Evolutionary conservation across 2,797 vertebrate species (phyloP), one percentile per base, ranked within the genome.

Genomic region (Cetoscarus ocellatus): DNA sequence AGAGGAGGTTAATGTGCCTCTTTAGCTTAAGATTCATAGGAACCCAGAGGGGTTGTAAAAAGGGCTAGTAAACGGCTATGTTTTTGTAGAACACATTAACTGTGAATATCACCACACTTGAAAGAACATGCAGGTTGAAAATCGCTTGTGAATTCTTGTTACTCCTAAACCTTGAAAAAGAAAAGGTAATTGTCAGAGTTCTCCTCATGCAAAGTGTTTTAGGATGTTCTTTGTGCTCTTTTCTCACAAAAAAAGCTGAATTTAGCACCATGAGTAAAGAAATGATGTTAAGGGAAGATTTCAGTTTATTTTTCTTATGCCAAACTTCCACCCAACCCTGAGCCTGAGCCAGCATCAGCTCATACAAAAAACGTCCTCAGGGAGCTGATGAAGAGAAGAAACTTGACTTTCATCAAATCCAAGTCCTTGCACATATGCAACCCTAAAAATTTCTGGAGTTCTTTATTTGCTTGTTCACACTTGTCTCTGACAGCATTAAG

Each of bases 1-100:
- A 73, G 79, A 79, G 67, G 82, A 90, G 85, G 90, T 90, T 84
- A 89, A 86, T 83, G 90, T 87, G 77, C 82, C 87, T 88, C 90
- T 88, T 88, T 85, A 87, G 82, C 77, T 79, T 76, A 73, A 80
- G 71, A 88, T 86, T 86, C 78, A 90, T 70, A 84, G 70, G 73
- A 88, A 88, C 75, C 73, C 70, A 61, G 54, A 70, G 47, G 83
- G 83, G 82, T 69, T 83, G 64, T 77, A 79, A 87, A 88, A 90
- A 89, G 86, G 85, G 89, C 88, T 90, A 84, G 76, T 77, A 74
- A 79, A 72, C 69, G 70, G 83, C 69, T 82, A 61, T 76, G 71
- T 77, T 87, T 87, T 87, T 81, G 55, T 82, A 63, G 56, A 88
- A 84, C 67, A 84, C 64, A 76, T 67, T 70, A 80, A 85, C 84